A percentile compares a stretch with the other conserved stretches of the same genome.
phyloP scores from a whole-genome alignment of 2,797 vertebrate genomes.

The Oreonectes daqikongensis region DNA sequence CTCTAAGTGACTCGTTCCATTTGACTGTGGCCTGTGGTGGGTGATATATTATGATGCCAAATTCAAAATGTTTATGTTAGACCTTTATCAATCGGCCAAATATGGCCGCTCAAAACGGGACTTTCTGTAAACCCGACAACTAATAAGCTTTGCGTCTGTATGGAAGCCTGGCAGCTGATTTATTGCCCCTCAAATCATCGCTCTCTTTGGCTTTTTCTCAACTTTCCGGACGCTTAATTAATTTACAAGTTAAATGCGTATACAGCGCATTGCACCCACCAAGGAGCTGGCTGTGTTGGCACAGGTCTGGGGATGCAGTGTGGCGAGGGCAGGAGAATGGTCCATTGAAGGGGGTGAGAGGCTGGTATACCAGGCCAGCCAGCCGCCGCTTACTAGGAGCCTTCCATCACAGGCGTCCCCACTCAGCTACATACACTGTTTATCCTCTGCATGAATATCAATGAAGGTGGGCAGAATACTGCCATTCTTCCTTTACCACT shows the following conservation, averaged over 20 bases:
- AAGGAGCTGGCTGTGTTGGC: conserved; percentile 68
- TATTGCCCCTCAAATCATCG: conserved; percentile 64
- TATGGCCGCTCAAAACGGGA: conserved; percentile 58
- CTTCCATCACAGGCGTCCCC: conserved; percentile 78
- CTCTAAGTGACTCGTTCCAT: conserved; percentile 47
- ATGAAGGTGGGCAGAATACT: conserved; percentile 74
- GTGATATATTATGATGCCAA: conserved; percentile 51
- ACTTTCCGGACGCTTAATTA: conserved; percentile 78
- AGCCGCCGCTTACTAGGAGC: conserved; percentile 75
- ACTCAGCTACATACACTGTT: conserved; percentile 78
- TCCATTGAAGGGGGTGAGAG: conserved; percentile 69
- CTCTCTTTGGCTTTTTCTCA: conserved; percentile 70
- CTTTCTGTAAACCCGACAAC: conserved; percentile 65
- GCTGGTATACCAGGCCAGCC: conserved; percentile 65
- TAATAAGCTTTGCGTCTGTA: conserved; percentile 64
- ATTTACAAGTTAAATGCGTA: conserved; percentile 76
- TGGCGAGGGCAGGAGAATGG: conserved; percentile 72
- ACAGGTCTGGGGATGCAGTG: conserved; percentile 64
- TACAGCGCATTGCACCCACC: conserved; percentile 73
- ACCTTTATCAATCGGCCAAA: conserved; percentile 68
- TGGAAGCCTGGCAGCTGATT: conserved; percentile 73
- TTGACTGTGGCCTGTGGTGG: conserved; percentile 46
- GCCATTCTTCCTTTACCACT: conserved; percentile 67
- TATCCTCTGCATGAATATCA: conserved; percentile 78
- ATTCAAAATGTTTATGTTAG: conserved; percentile 69